Conservation (phyloP, 1,140 invertebrate species). For the Aporrectodea caliginosa region DNA sequence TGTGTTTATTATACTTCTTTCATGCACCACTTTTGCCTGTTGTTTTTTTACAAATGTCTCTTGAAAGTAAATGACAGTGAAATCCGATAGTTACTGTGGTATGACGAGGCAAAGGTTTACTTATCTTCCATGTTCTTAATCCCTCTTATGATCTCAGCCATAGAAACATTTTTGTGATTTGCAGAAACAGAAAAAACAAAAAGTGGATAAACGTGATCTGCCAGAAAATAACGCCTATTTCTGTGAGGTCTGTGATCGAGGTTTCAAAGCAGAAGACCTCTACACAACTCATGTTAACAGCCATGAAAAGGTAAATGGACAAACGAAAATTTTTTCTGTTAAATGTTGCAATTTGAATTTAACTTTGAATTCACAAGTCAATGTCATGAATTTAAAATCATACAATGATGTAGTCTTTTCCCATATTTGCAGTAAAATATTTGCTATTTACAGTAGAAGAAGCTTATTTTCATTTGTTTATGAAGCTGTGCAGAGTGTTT, state of each 20-base stretch:
- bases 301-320: conserved; percentile 60
- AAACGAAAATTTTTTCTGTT: neutral
- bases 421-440: too few species aligned
- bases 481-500: too few species aligned
- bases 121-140: neutral
- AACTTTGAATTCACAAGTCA: too few species aligned
- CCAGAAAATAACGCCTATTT: conserved; percentile 48
- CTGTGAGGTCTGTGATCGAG: conserved; percentile 74
- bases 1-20: neutral
- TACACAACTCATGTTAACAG: conserved; percentile 65
- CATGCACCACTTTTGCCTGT: neutral
- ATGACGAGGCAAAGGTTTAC: neutral
- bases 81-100: neutral
- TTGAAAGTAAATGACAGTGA: too few species aligned
- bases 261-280: conserved; percentile 62
- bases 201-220: conserved; percentile 45
- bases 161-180: neutral
- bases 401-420: too few species aligned
- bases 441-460: too few species aligned
- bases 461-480: too few species aligned
- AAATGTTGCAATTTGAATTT: neutral
- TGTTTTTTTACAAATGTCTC: neutral
- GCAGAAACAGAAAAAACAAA: conserved; percentile 38
- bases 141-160: neutral
- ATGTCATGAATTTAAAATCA: too few species aligned